phyloP scores from a whole-genome alignment of 2,113 vertebrate species.

The Rhineura floridana region DNA sequence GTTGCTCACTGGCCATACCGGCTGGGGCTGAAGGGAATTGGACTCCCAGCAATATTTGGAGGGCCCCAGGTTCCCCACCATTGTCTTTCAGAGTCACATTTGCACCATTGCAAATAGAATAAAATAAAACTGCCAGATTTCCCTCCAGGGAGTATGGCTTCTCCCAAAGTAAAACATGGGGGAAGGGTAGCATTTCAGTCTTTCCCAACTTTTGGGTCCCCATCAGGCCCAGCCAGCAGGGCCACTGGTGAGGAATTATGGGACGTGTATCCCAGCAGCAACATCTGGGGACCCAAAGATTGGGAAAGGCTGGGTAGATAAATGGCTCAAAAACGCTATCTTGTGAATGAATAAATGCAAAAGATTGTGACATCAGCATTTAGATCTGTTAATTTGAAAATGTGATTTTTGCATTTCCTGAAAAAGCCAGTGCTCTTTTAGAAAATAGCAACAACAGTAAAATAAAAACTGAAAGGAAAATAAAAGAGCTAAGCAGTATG shows the following conservation, averaged over 20 bases:
- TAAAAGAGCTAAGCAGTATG: conserved; percentile 10
- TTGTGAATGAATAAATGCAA: neutral
- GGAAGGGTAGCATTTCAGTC: too few species aligned
- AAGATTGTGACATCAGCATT: neutral
- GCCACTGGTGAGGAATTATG: too few species aligned
- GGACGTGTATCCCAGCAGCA: too few species aligned
- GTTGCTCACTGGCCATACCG: too few species aligned
- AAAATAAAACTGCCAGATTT: neutral
- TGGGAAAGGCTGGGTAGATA: too few species aligned
- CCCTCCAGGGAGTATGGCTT: neutral
- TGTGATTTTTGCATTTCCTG: neutral
- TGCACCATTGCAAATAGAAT: neutral
- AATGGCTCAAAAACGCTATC: neutral
- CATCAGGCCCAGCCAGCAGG: too few species aligned
- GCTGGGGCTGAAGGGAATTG: too few species aligned
- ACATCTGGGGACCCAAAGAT: too few species aligned
- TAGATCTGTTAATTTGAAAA: neutral
- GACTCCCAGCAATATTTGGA: too few species aligned
- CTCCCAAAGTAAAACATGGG: neutral
- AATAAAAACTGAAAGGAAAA: neutral
- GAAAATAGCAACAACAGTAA: neutral
- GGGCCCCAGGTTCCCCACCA: too few species aligned
- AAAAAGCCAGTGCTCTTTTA: neutral
- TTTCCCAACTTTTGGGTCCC: too few species aligned
- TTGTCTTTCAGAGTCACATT: neutral